Evolutionary conservation across 2,797 vertebrate genomes (phyloP).

Genomic region (Poeciliopsis turneri): DNA sequence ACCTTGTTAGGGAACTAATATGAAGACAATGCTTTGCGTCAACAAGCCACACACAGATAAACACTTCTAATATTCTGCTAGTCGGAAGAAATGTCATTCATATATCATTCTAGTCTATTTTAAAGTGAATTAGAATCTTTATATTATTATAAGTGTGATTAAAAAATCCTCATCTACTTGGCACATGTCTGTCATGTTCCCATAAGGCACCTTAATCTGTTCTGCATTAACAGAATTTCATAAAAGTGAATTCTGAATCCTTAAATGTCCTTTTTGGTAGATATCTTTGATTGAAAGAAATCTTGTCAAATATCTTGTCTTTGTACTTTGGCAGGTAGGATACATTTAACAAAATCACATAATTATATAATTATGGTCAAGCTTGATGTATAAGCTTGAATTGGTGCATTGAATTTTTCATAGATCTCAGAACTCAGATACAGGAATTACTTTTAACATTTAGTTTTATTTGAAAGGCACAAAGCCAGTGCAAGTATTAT

Average conservation of each 20-base stretch:
- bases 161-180: constrained; percentile 16
- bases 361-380: background rate
- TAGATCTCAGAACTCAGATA: background rate
- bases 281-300: background rate
- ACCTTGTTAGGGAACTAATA: constrained; percentile 39
- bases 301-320: background rate
- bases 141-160: background rate
- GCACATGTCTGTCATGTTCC: constrained; percentile 34
- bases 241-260: constrained; percentile 10
- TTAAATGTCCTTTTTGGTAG: constrained; percentile 6
- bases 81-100: constrained; percentile 22
- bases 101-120: background rate
- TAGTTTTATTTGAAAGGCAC: background rate
- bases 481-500: background rate
- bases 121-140: background rate
- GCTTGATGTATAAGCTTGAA: background rate
- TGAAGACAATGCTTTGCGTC: constrained; percentile 45
- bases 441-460: background rate
- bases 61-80: background rate
- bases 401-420: background rate
- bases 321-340: no score
- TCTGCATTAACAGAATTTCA: constrained; percentile 24
- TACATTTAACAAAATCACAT: background rate
- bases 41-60: constrained; percentile 17
- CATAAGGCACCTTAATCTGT: constrained; percentile 65